Percentiles rank a stretch among this genome's conserved stretches.
Evolutionary conservation across 1,140 invertebrate genomes (phyloP).

Genomic region (Rhyzopertha dominica): DNA sequence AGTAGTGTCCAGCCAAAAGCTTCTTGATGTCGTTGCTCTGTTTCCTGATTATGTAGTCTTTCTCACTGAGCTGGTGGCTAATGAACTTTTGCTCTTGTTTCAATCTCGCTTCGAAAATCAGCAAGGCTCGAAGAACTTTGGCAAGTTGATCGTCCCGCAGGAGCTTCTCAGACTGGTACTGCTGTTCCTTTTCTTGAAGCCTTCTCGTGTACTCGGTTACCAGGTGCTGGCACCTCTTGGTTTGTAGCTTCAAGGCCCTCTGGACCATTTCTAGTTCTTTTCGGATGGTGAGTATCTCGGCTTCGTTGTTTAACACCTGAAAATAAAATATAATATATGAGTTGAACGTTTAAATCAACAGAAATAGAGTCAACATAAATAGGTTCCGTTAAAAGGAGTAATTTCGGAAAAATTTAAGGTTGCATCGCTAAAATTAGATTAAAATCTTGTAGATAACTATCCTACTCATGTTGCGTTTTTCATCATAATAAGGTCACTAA

Average conservation of each 20-base stretch:
- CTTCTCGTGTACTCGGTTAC: constrained; percentile 56
- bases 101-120: constrained; percentile 65
- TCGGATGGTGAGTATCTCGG: constrained; percentile 50
- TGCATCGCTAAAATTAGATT: not conserved
- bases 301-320: constrained; percentile 55
- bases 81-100: constrained; percentile 71
- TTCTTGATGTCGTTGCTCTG: constrained; percentile 65
- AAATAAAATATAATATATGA: constrained; percentile 38
- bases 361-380: not conserved
- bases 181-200: constrained; percentile 56
- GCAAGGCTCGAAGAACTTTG: constrained; percentile 60
- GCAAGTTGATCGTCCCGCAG: constrained; percentile 63
- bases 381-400: not conserved
- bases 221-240: constrained; percentile 53
- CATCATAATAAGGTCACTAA: too few species aligned
- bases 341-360: not conserved
- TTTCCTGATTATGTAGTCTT: constrained; percentile 63
- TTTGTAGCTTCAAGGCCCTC: constrained; percentile 58
- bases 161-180: constrained; percentile 54
- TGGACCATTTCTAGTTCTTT: constrained; percentile 58
- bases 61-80: constrained; percentile 59
- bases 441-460: not conserved
- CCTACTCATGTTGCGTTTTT: not conserved
- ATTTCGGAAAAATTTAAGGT: not conserved
- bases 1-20: constrained; percentile 49